Evolutionary conservation across 2,888 invertebrate genomes (phyloP).

Genomic region (Tenthredo scrophulariae): DNA sequence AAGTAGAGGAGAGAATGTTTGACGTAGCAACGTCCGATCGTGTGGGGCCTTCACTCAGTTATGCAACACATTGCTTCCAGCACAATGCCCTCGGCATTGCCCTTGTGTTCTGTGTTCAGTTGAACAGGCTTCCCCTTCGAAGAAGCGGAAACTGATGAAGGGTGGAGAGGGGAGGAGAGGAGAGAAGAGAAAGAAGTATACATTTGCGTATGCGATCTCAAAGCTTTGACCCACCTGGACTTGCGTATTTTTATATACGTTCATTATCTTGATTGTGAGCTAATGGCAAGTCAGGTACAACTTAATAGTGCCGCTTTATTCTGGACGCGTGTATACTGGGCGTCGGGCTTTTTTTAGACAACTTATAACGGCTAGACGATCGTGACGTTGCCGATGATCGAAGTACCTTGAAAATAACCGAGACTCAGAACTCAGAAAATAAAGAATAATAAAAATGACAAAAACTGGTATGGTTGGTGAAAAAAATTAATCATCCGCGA

Average conservation of each 20-base stretch:
- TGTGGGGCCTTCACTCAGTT: constrained; percentile 47
- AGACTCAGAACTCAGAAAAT: not conserved
- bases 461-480: not conserved
- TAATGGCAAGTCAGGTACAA: constrained; percentile 22
- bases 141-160: not conserved
- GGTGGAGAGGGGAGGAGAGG: not conserved
- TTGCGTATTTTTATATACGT: not conserved
- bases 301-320: not conserved
- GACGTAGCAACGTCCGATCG: constrained; percentile 44
- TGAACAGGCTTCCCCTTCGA: not conserved
- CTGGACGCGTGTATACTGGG: not conserved
- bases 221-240: not conserved
- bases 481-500: not conserved
- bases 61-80: constrained; percentile 47
- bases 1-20: constrained; percentile 37
- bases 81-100: constrained; percentile 49
- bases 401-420: not conserved
- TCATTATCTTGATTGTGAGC: not conserved
- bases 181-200: constrained; percentile 7
- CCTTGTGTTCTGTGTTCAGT: constrained; percentile 37
- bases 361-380: not conserved
- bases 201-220: constrained; percentile 15
- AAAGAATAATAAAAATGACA: not conserved
- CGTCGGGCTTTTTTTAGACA: not conserved
- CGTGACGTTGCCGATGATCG: not conserved